phyloP scores from a whole-genome alignment of 2,797 vertebrate species.

The Esox masquinongy region DNA sequence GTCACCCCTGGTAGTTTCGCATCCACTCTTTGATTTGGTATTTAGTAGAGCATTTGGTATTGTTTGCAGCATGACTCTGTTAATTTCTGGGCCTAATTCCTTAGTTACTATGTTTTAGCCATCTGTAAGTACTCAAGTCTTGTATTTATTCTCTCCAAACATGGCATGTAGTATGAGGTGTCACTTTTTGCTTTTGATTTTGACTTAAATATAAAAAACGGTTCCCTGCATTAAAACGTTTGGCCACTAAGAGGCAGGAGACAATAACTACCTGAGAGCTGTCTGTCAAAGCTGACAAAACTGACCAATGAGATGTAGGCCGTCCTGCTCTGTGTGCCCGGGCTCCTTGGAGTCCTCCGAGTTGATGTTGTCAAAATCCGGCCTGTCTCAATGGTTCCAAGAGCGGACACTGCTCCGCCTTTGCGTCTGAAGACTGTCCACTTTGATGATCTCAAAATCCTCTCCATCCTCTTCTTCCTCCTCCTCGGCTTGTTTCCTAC shows the following conservation, averaged over 20 bases:
- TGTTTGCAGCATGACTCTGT: background rate
- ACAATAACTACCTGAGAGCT: constrained; percentile 9
- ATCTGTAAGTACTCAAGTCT: background rate
- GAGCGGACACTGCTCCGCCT: background rate
- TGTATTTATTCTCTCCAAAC: background rate
- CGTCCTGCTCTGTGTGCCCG: constrained; percentile 3
- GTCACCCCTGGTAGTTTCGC: too few species aligned
- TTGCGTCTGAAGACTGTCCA: too few species aligned
- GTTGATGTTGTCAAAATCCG: background rate
- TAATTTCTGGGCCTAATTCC: background rate
- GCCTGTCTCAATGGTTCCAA: background rate
- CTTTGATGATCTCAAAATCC: background rate
- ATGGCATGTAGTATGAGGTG: background rate
- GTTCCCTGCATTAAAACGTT: background rate
- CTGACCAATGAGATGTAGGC: constrained; percentile 7
- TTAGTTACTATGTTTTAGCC: background rate
- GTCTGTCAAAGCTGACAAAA: constrained; percentile 28
- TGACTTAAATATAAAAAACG: background rate
- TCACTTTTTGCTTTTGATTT: background rate
- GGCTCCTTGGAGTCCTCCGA: background rate
- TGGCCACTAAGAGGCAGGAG: background rate
- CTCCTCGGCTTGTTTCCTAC: background rate
- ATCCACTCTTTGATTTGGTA: background rate
- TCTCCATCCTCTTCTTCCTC: constrained; percentile 26
- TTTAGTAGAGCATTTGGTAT: background rate